phyloP scores from a whole-genome alignment of 2,888 invertebrate genomes.

The Tetheella fluctuosa region DNA sequence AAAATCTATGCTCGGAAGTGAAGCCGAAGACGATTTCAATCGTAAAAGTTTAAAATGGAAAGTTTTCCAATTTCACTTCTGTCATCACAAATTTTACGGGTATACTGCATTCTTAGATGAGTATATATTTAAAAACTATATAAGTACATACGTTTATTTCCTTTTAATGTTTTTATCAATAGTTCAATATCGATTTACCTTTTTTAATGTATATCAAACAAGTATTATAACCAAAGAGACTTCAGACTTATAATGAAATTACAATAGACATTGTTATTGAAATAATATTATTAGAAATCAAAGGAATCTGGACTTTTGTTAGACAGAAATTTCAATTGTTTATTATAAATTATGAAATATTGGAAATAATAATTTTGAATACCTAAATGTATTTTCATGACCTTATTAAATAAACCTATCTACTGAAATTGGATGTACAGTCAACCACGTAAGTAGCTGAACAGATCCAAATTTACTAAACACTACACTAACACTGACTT shows the following conservation, averaged over 20 bases:
- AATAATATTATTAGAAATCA: not conserved
- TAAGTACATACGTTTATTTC: not conserved
- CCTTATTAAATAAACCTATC: too few relatives aligned
- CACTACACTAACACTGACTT: too few relatives aligned
- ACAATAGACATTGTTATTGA: constrained; percentile 1
- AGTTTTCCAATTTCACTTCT: constrained; percentile 44
- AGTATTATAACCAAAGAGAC: not conserved
- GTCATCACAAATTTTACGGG: constrained; percentile 23
- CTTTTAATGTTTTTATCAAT: not conserved
- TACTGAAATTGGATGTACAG: too few relatives aligned
- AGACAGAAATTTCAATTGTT: not conserved
- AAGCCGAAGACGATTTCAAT: not conserved
- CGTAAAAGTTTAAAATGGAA: constrained; percentile 17
- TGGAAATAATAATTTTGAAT: not conserved
- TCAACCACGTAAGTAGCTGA: too few relatives aligned
- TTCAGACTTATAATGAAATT: not conserved
- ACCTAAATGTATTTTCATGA: not conserved
- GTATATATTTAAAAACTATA: not conserved
- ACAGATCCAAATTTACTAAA: too few relatives aligned
- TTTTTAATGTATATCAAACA: not conserved
- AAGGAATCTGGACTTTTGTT: not conserved
- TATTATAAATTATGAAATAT: not conserved
- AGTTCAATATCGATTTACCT: not conserved
- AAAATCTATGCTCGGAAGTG: constrained; percentile 24
- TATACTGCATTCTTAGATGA: not conserved